A percentile compares a stretch with the other conserved stretches of the same genome.
Conservation (phyloP, 2,797 vertebrate species). For the Prionace glauca region DNA sequence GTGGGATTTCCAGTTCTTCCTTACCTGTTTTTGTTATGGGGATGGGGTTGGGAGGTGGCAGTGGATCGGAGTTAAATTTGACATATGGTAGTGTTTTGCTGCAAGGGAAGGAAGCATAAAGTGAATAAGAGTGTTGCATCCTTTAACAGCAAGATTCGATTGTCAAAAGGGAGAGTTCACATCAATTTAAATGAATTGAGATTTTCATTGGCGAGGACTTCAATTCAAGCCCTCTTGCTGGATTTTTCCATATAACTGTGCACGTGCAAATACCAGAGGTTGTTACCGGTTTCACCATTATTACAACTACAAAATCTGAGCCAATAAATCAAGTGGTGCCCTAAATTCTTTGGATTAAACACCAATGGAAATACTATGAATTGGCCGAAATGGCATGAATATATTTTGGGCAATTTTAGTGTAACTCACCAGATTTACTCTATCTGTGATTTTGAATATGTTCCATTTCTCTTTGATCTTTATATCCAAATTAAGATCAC, state of each 20-base stretch:
- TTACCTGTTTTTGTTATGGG: background rate
- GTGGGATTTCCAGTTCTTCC: background rate
- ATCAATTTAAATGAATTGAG: background rate
- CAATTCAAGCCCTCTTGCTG: background rate
- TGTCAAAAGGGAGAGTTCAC: background rate
- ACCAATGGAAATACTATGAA: background rate
- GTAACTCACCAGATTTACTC: background rate
- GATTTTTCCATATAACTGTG: background rate
- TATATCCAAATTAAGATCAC: background rate
- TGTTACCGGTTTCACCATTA: background rate
- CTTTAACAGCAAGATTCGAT: background rate
- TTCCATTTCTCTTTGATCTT: background rate
- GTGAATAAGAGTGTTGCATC: background rate
- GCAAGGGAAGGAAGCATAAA: background rate
- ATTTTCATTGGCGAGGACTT: background rate
- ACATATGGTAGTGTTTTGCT: background rate
- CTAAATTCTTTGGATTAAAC: background rate
- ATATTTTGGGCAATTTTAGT: background rate
- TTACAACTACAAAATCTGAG: background rate
- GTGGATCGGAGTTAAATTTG: background rate
- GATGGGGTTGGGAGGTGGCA: no score
- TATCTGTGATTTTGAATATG: background rate
- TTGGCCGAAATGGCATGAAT: background rate
- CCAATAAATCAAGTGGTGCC: no score
- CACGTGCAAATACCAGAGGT: background rate